Conservation (phyloP, 2,113 vertebrate genomes). For the Calyptomena viridis region DNA sequence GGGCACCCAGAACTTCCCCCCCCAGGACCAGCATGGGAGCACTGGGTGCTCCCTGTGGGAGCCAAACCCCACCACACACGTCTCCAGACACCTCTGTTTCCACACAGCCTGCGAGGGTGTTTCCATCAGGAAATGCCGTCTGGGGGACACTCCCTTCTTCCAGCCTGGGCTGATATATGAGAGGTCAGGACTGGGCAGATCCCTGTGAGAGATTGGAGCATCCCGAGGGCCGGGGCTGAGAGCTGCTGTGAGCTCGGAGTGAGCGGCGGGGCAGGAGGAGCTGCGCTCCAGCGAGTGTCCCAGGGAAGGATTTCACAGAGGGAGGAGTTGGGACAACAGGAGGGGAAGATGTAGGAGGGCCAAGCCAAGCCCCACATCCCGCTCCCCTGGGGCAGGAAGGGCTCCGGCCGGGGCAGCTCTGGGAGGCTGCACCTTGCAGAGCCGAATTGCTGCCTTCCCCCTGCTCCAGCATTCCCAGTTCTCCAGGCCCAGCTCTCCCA, state of each 20-base stretch:
- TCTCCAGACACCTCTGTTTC: neutral
- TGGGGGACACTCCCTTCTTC: neutral
- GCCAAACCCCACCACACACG: neutral
- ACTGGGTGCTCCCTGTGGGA: accelerated
- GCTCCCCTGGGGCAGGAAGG: neutral
- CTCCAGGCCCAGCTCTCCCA: neutral
- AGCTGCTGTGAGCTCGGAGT: neutral
- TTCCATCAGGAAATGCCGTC: neutral
- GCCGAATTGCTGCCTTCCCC: neutral
- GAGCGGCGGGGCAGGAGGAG: neutral
- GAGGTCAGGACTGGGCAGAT: neutral
- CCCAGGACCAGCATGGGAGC: neutral
- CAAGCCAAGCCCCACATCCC: neutral
- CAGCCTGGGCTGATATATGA: neutral
- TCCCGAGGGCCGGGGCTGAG: neutral
- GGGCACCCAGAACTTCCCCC: neutral
- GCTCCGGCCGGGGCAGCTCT: neutral
- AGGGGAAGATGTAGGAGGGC: neutral
- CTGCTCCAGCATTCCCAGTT: neutral
- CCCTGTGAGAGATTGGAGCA: neutral
- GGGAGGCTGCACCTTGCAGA: neutral
- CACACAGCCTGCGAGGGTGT: neutral
- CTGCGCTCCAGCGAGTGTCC: neutral
- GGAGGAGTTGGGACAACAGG: neutral
- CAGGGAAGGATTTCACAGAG: neutral